Conservation (phyloP, 1,140 invertebrate species). For the Vanessa tameamea region DNA sequence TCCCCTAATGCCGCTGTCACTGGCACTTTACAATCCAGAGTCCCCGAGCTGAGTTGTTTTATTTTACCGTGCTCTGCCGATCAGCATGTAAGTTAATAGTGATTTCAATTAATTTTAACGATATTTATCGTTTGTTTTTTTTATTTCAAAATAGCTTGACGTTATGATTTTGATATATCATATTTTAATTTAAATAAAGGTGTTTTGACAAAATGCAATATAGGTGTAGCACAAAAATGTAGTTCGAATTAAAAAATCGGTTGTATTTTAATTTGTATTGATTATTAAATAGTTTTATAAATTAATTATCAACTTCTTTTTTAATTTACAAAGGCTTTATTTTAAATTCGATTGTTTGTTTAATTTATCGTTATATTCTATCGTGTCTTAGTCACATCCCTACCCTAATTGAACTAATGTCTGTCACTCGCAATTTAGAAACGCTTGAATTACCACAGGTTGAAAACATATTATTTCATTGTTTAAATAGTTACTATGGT, state of each 20-base stretch:
- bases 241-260: too few species aligned
- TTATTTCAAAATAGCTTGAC: neutral
- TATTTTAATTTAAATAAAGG: too few species aligned
- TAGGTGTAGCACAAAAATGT: too few species aligned
- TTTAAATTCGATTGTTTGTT: neutral
- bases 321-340: neutral
- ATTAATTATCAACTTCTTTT: neutral
- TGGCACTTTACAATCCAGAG: conserved; percentile 31
- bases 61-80: conserved; percentile 23
- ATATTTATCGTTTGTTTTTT: neutral
- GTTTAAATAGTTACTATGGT: neutral
- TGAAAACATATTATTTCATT: conserved; percentile 24
- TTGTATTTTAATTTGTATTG: too few species aligned
- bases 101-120: conserved; percentile 23
- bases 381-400: conserved; percentile 11
- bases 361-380: conserved; percentile 14
- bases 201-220: too few species aligned
- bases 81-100: conserved; percentile 20
- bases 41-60: conserved; percentile 24
- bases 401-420: conserved; percentile 32
- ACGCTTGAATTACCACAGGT: conserved; percentile 27
- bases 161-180: neutral
- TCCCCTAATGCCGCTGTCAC: conserved; percentile 36
- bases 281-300: too few species aligned
- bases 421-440: conserved; percentile 38